Evolutionary conservation across 2,113 vertebrate genomes (phyloP).

Genomic region (Passer domesticus): DNA sequence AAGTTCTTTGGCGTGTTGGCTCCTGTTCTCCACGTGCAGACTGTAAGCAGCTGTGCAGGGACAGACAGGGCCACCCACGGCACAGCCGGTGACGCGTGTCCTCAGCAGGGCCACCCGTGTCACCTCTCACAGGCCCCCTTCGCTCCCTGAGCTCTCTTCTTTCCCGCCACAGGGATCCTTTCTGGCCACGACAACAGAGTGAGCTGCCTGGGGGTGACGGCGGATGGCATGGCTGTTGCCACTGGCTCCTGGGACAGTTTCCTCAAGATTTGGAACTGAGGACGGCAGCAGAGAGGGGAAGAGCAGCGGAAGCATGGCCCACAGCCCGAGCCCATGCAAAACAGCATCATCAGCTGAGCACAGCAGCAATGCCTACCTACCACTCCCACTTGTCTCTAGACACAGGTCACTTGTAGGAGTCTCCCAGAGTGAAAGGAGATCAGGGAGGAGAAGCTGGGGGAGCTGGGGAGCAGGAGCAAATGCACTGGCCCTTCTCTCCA

Average conservation of each 20-base stretch:
- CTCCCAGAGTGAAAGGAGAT: background rate
- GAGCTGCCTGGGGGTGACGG: conserved; percentile 92
- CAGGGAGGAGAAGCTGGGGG: background rate
- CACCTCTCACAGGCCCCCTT: background rate
- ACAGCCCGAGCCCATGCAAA: background rate
- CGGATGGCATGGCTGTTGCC: conserved; percentile 93
- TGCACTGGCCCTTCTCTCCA: background rate
- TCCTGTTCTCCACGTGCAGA: background rate
- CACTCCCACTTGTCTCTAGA: conserved; percentile 32
- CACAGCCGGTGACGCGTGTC: rapidly evolving
- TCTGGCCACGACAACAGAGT: conserved; percentile 97
- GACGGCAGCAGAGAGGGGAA: background rate
- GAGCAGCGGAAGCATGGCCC: background rate
- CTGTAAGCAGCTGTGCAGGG: rapidly evolving
- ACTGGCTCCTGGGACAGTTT: conserved; percentile 99
- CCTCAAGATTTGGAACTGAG: conserved; percentile 97
- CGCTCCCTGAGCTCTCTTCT: background rate
- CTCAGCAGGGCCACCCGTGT: background rate
- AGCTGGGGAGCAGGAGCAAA: background rate
- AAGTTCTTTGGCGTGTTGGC: background rate
- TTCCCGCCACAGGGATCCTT: conserved; percentile 79
- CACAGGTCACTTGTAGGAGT: conserved; percentile 31
- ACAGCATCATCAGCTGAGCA: background rate
- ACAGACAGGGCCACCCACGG: rapidly evolving
- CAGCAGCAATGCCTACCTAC: background rate